Base-by-base conservation (phyloP, 2,888 invertebrate genomes). In the Lomographa bimaculata region DNA sequence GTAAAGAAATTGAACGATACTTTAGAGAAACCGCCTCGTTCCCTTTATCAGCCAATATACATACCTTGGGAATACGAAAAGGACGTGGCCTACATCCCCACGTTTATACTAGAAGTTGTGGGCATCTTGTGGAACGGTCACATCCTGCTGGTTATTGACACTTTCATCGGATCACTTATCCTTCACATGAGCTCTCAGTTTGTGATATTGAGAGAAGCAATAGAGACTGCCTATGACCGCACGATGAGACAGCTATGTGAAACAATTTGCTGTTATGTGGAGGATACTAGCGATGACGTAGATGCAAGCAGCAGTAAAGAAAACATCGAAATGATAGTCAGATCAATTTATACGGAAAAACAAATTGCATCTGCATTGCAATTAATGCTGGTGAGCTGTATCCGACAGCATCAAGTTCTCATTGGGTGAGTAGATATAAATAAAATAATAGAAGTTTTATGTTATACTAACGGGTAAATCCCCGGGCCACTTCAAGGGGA, bases 111-210 rank as follows among this genome's bases (percentile, higher is more conserved):
- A 6, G 87, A 86, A 58, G 80, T 83, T 5, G 50, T 81, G 1
- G 87, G 87, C 0, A 52, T 89, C 11, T 50, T 89, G 7, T 89
- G 87, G 87, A 89, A 86, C 0, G 87, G 87, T 1, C 86, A 87
- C 29, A 87, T 89, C 17, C 82, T 89, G 5, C 80, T 89, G 81
- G 73, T 72, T 0, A 83, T 87, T 28, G 87, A 89, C 44, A 86
- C 87, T 0, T 82, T 87, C 42, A 83, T 89, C 41, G 87, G 76
- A 3, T 79, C 87, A 1, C 53, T 89, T 7, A 84, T 89, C 37
- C 56, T 87, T 0, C 87, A 87, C 27, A 84, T 87, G 82, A 84
- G 85, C 36, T 62, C 77, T 2, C 87, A 89, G 50, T 89, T 87
- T 42, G 54, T 55, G 1, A 79, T 72, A 44, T 49, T 89, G 26